Conservation (phyloP, 2,888 invertebrate genomes). For the Trissoscelio sp. region DNA sequence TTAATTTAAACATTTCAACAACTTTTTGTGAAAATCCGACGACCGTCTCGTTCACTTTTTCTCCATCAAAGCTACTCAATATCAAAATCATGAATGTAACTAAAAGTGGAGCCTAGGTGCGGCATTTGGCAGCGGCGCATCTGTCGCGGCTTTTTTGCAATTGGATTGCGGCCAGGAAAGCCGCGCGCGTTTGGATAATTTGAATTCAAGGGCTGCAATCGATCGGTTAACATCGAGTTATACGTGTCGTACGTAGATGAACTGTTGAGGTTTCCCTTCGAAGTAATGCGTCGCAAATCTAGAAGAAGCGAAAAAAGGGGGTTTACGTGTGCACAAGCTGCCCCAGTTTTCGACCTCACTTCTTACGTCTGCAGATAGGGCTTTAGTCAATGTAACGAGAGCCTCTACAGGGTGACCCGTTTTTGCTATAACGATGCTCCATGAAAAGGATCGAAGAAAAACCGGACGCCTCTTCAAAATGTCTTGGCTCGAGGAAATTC, state of each 20-base stretch:
- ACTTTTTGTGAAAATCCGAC: too few species aligned
- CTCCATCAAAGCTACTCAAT: not conserved
- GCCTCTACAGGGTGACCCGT: constrained; percentile 72
- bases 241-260: constrained; percentile 75
- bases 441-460: constrained; percentile 58
- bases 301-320: constrained; percentile 5
- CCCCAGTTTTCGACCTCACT: constrained; percentile 71
- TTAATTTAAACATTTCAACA: too few species aligned
- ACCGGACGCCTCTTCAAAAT: constrained; percentile 54
- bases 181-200: constrained; percentile 69
- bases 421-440: constrained; percentile 72
- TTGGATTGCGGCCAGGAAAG: constrained; percentile 63
- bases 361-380: constrained; percentile 59
- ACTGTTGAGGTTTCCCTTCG: constrained; percentile 76
- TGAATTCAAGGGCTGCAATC: constrained; percentile 74
- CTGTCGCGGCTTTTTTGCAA: constrained; percentile 41
- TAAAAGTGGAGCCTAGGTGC: not conserved
- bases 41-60: too few species aligned
- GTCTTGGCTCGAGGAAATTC: constrained; percentile 48
- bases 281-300: constrained; percentile 69
- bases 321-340: constrained; percentile 73
- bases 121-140: constrained; percentile 1
- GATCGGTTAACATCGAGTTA: constrained; percentile 72
- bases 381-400: constrained; percentile 70
- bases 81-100: constrained; percentile 8